These are phyloP conservation scores for Elephantulus edwardii DNA, from an alignment of 2,113 vertebrate species.

Conservation along the genomic window DNA sequence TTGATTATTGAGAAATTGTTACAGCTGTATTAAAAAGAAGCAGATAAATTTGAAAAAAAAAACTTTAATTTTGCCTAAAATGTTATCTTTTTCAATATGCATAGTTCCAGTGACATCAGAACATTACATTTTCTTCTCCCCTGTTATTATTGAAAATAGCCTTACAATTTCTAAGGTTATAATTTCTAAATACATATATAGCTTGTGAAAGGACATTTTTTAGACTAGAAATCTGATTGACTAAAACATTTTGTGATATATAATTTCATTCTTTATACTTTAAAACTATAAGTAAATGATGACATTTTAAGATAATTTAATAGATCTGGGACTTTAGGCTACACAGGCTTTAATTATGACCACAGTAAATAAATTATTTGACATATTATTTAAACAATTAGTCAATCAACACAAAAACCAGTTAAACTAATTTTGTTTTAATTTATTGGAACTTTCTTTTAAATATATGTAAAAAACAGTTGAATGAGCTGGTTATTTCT, in stretches of 20 bases:
- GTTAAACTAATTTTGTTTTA: background rate
- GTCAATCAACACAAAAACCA: background rate
- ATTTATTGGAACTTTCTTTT: background rate
- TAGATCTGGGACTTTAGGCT: background rate
- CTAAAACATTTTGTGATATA: background rate
- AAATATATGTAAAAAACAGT: constrained; percentile 1
- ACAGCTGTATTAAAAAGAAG: background rate
- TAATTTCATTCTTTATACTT: background rate
- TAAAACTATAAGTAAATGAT: background rate
- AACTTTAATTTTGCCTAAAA: background rate
- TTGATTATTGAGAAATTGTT: constrained; percentile 14
- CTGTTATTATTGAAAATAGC: constrained; percentile 19
- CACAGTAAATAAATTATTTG: background rate
- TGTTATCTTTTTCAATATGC: background rate
- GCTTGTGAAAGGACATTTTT: constrained; percentile 6
- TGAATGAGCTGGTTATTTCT: background rate
- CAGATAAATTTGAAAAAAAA: background rate
- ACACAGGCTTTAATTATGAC: background rate
- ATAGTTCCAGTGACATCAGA: background rate
- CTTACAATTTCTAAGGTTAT: background rate
- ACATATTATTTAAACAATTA: background rate
- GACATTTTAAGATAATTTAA: background rate
- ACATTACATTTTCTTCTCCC: background rate
- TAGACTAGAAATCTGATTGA: constrained; percentile 12
- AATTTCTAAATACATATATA: constrained; percentile 13